A percentile compares a stretch with the other conserved stretches of the same genome.
Evolutionary conservation across 2,797 vertebrate genomes (phyloP).

Genomic region (Sebastes hubbsi): DNA sequence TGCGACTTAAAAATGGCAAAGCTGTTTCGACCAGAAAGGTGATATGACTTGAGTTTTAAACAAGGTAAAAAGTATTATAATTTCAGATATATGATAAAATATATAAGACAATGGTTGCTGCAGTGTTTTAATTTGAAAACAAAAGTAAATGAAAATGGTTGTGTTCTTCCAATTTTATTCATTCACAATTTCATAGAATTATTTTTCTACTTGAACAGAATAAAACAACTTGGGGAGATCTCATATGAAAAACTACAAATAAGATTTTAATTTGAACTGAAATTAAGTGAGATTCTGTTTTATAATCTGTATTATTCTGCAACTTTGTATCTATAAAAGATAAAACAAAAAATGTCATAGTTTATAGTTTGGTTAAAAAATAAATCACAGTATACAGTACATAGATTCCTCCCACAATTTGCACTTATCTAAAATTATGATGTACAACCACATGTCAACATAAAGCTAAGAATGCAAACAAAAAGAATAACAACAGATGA

Average conservation of each 20-base stretch:
- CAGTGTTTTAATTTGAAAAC: not conserved
- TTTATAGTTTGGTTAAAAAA: constrained; percentile 85
- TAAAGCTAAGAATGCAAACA: constrained; percentile 70
- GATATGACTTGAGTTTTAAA: not conserved
- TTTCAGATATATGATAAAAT: not conserved
- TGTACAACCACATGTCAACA: constrained; percentile 91
- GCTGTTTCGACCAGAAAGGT: not conserved
- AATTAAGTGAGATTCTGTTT: constrained; percentile 50
- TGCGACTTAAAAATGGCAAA: not conserved
- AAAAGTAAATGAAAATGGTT: not conserved
- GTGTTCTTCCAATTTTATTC: constrained; percentile 61
- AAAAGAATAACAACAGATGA: constrained; percentile 30
- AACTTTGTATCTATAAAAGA: constrained; percentile 58
- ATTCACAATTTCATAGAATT: constrained; percentile 61
- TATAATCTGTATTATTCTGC: constrained; percentile 56
- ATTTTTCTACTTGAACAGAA: constrained; percentile 54
- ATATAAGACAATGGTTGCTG: not conserved
- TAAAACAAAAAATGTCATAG: constrained; percentile 59
- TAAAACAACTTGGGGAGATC: constrained; percentile 40
- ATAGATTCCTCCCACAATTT: constrained; percentile 90
- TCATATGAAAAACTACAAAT: constrained; percentile 52
- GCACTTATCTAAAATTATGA: constrained; percentile 89
- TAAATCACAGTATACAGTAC: constrained; percentile 92
- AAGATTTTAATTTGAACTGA: constrained; percentile 53
- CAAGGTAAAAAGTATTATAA: not conserved